Percentiles rank a stretch among this genome's conserved stretches.
These are phyloP conservation scores for Salvelinus sp. DNA, from an alignment of 2,113 vertebrate species.

Conservation along the genomic window DNA sequence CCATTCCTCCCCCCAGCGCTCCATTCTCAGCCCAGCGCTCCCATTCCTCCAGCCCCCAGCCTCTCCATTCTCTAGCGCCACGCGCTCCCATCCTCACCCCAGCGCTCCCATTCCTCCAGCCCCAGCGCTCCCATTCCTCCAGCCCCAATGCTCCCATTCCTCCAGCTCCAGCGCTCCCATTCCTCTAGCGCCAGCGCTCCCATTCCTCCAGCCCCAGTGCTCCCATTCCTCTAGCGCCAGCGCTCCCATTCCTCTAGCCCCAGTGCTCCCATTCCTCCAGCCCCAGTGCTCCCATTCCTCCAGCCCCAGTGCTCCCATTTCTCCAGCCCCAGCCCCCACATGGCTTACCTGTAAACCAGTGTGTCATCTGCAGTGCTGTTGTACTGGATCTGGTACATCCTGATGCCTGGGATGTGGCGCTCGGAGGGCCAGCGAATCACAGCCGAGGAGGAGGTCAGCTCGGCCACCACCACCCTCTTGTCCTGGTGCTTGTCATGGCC, in stretches of 20 bases:
- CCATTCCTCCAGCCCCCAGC: no score
- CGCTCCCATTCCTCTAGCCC: background rate
- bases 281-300: slow-evolving; percentile 47
- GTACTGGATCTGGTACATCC: slow-evolving; percentile 95
- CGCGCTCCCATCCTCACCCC: no score
- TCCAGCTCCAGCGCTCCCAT: no score
- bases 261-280: background rate
- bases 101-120: no score
- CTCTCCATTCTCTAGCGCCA: no score
- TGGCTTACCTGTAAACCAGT: slow-evolving; percentile 88
- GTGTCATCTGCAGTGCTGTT: slow-evolving; percentile 92
- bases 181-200: no score
- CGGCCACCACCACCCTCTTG: slow-evolving; percentile 78
- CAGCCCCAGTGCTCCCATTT: background rate
- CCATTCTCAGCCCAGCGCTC: no score
- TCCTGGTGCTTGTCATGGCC: slow-evolving; percentile 79
- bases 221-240: no score
- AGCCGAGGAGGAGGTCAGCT: slow-evolving; percentile 84
- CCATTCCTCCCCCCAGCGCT: no score
- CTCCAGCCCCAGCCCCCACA: background rate
- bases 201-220: no score
- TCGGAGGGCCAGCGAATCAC: slow-evolving; percentile 89
- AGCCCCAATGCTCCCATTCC: no score
- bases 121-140: no score
- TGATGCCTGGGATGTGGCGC: slow-evolving; percentile 85